Base-by-base conservation (phyloP, 2,888 invertebrate genomes). In the Nowickia ferox region DNA sequence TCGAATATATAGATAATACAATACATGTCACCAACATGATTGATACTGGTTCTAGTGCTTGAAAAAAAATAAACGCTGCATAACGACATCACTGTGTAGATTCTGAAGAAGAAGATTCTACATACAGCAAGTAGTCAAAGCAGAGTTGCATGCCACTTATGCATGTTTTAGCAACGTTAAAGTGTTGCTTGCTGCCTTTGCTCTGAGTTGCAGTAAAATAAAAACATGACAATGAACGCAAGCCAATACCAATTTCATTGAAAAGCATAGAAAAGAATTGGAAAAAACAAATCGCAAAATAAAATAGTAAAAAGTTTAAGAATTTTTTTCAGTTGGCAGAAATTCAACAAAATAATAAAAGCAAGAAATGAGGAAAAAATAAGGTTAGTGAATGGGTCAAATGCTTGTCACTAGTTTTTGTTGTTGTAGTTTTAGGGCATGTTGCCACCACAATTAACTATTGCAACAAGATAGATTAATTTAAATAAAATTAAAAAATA, bases 351-450 rank as follows among this genome's bases (percentile, higher is more conserved):
- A 40, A 66, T 3, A 65, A 65, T 15, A 72, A 59, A 68, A 53
- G 30, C 17, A 51, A 51, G 40, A 61, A 71, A 61, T 46, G 19
- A 72, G 22, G 57, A 46, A 48, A 40, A 42, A 74, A 72, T 72
- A 77, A 79, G 79, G 83, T 83, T 83, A 83, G 83, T 80, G 72
- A 82, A 86, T 79, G 68, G 86, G 86, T 86, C 86, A 86, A 86
- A 86, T 86, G 83, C 66, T 86, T 86, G 78, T 79, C 71, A 78
- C 61, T 63, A 65, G 69, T 59, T 72, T 71, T 71, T 51, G 46
- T 48, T 71, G 63, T 19, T 75, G 63, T 51, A 59, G 11, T 68
- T 81, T 48, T 46, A 44, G 66, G 65, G 48, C 72, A 55, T 59
- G 53, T 48, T 48, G 71, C 53, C 69, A 66, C 63, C 19, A 63